These are phyloP conservation scores for Mactromeris polynyma DNA, from an alignment of 2,888 invertebrate genomes.

Conservation along the genomic window DNA sequence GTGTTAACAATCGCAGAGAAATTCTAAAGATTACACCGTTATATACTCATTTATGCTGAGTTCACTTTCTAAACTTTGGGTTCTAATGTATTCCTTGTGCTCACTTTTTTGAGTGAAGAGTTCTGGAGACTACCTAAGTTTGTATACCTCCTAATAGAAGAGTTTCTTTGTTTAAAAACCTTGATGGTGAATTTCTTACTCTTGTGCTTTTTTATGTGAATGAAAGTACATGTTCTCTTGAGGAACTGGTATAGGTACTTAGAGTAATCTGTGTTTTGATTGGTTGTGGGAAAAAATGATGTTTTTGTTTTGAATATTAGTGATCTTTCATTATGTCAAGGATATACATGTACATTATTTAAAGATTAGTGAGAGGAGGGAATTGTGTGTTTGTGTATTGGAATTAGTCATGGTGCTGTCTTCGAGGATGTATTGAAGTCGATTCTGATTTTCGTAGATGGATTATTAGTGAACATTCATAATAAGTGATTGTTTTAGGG, in stretches of 20 bases:
- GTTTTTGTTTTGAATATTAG: neutral
- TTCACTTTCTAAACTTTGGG: neutral
- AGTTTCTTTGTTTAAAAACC: neutral
- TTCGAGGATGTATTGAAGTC: neutral
- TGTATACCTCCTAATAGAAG: neutral
- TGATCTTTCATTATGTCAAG: neutral
- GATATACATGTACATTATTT: no score
- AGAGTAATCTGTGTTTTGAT: neutral
- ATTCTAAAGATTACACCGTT: neutral
- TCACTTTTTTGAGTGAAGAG: neutral
- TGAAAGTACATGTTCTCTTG: neutral
- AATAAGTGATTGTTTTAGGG: no score
- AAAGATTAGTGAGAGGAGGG: neutral
- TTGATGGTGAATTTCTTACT: neutral
- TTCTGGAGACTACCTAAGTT: neutral
- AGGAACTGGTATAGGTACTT: neutral
- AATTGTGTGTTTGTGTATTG: neutral
- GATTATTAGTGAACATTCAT: no score
- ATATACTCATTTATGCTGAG: neutral
- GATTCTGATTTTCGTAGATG: neutral
- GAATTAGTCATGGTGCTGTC: neutral
- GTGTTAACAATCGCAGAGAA: slow-evolving; percentile 19
- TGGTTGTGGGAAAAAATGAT: neutral
- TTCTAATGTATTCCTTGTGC: neutral
- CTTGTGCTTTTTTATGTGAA: neutral